A percentile compares a stretch with the other conserved stretches of the same genome.
Conservation (phyloP, 2,888 invertebrate genomes). For the Stomorhina lunata region DNA sequence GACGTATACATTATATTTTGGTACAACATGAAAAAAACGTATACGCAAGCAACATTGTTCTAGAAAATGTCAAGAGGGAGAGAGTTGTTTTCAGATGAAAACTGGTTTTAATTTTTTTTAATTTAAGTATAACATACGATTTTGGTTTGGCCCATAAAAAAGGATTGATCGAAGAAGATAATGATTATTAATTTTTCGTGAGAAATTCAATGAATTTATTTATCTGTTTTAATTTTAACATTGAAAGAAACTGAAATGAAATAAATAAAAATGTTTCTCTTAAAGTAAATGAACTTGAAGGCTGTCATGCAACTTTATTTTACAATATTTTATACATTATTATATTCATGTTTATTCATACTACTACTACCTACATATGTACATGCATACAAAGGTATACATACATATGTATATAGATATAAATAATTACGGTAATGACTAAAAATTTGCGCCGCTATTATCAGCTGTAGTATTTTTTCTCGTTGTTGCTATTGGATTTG, state of each 20-base stretch:
- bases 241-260: background rate
- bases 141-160: too few species aligned
- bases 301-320: slow-evolving; percentile 62
- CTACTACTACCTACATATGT: background rate
- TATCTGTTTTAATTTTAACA: background rate
- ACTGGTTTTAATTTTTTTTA: too few species aligned
- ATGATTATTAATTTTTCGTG: too few species aligned
- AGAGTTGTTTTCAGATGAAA: too few species aligned
- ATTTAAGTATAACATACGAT: too few species aligned
- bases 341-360: background rate
- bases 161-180: too few species aligned
- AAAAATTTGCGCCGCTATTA: slow-evolving; percentile 1
- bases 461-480: background rate
- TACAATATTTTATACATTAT: background rate
- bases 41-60: too few species aligned
- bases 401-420: background rate
- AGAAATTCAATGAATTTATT: too few species aligned
- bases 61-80: too few species aligned
- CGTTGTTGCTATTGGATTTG: background rate
- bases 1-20: too few species aligned
- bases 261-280: background rate
- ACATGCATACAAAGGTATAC: background rate
- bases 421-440: background rate
- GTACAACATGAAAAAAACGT: too few species aligned
- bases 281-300: slow-evolving; percentile 54